Evolutionary conservation across 35 echinoderm and acorn worm species (phyloP).

Genomic region (Apostichopus japonicus): DNA sequence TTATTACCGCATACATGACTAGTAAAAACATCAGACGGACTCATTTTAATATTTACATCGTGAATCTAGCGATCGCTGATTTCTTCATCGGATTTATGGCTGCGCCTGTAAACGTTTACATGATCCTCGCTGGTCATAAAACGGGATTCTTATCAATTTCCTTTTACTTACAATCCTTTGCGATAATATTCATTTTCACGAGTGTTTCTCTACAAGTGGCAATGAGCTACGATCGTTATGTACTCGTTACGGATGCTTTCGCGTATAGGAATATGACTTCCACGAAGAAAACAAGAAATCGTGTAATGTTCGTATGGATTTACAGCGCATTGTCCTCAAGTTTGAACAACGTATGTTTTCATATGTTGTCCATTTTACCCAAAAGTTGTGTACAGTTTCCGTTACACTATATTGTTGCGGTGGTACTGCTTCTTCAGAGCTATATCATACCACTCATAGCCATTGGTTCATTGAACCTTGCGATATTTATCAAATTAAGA

Average conservation of each 20-base stretch:
- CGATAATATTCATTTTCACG: background rate
- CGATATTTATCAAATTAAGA: background rate
- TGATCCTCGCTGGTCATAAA: background rate
- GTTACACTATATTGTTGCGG: background rate
- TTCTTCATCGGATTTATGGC: background rate
- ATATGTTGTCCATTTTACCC: background rate
- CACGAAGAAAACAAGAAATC: background rate
- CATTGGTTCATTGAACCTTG: background rate
- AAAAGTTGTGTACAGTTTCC: background rate
- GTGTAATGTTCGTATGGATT: background rate
- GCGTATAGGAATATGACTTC: background rate
- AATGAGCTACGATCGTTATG: slow-evolving; percentile 28
- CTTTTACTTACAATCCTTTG: too few species aligned
- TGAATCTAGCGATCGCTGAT: background rate
- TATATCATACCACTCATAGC: background rate
- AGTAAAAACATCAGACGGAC: background rate
- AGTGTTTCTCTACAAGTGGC: background rate
- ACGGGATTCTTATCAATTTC: background rate
- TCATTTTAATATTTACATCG: slow-evolving; percentile 28
- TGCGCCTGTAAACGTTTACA: background rate
- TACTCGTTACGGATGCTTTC: slow-evolving; percentile 15
- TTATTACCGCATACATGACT: background rate
- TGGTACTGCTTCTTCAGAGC: background rate
- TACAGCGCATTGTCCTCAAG: background rate
- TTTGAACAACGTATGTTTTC: too few species aligned